Conservation (phyloP, 2,113 vertebrate species). For the Cisticola juncidis region DNA sequence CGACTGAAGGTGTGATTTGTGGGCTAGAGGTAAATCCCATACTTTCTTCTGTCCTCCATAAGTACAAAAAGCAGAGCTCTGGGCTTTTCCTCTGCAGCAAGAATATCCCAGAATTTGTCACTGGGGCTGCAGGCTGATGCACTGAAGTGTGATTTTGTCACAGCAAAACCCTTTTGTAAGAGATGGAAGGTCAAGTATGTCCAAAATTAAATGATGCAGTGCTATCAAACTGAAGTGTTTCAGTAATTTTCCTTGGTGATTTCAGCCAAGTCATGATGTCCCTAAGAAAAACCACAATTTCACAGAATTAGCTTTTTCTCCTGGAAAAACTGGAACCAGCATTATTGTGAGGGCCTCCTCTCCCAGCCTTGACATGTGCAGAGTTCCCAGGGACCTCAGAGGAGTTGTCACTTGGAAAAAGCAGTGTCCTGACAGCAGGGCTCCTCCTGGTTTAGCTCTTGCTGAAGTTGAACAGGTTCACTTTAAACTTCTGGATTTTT, state of each 20-base stretch:
- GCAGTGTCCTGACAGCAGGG: background rate
- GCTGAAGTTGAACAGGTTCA: background rate
- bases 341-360: background rate
- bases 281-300: background rate
- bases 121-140: background rate
- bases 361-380: fast-evolving
- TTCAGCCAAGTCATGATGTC: background rate
- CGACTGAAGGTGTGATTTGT: background rate
- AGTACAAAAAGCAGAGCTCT: background rate
- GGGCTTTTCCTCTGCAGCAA: background rate
- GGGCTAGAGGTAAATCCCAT: background rate
- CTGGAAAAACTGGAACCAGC: background rate
- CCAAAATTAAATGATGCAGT: background rate
- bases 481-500: background rate
- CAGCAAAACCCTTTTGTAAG: background rate
- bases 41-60: background rate
- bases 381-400: background rate
- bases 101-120: background rate
- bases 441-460: background rate
- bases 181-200: background rate
- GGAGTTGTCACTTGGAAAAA: background rate
- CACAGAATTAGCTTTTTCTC: background rate
- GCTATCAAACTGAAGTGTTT: background rate
- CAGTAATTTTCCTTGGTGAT: background rate
- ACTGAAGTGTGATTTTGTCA: background rate